These are phyloP conservation scores for Astur gentilis DNA, from an alignment of 2,113 vertebrate genomes.

Conservation along the genomic window DNA sequence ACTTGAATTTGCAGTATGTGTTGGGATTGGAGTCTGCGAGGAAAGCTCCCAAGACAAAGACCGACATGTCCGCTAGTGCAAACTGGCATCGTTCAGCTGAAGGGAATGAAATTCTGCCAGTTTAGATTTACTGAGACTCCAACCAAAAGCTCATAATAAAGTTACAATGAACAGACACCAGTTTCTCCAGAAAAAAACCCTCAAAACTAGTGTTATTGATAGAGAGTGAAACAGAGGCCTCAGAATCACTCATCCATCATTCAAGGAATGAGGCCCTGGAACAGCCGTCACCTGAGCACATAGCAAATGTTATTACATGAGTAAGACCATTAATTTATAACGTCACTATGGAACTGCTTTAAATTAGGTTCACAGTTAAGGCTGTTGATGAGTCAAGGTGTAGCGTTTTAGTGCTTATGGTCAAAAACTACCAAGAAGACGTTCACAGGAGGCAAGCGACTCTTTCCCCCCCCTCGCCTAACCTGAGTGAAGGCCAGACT, in stretches of 20 bases:
- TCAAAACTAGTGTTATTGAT: neutral
- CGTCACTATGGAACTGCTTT: neutral
- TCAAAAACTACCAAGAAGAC: neutral
- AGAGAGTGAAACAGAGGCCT: neutral
- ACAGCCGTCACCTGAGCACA: neutral
- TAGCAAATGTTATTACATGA: neutral
- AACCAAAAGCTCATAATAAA: neutral
- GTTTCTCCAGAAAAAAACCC: neutral
- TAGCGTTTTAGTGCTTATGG: neutral
- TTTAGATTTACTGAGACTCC: neutral
- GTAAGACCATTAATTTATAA: neutral
- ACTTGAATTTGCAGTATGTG: neutral
- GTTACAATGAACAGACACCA: neutral
- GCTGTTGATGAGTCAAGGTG: neutral
- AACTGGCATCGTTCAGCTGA: neutral
- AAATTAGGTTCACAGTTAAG: neutral
- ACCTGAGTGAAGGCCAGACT: neutral
- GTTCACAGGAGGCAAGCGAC: neutral
- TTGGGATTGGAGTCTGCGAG: neutral
- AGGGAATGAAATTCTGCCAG: neutral
- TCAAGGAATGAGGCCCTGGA: neutral
- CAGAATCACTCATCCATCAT: neutral
- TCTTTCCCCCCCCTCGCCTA: neutral
- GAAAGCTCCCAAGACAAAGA: neutral
- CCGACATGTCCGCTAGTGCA: rapidly evolving